phyloP scores from a whole-genome alignment of 2,888 invertebrate species.

The Calliopum simillimum region DNA sequence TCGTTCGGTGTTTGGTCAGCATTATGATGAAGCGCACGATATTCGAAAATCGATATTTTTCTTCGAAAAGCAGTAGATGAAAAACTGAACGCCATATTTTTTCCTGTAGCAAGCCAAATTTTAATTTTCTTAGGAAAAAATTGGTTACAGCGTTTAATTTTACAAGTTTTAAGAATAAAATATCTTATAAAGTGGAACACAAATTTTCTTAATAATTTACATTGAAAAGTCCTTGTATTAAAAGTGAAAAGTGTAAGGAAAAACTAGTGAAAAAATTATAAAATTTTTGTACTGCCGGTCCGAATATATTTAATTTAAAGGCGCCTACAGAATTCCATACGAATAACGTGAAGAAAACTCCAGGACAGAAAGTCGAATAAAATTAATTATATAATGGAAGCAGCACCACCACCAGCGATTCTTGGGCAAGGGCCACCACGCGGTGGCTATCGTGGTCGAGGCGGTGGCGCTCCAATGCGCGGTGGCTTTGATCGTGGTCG shows the following conservation, averaged over 20 bases:
- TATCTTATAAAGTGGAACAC: too few species aligned
- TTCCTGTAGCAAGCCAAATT: conserved; percentile 22
- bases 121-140: not conserved
- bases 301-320: too few species aligned
- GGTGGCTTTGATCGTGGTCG: conserved; percentile 65
- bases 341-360: too few species aligned
- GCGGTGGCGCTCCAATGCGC: conserved; percentile 61
- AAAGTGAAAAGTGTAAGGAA: too few species aligned
- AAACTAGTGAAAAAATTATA: not conserved
- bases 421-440: conserved; percentile 54
- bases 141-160: too few species aligned
- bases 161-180: too few species aligned
- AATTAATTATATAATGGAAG: conserved; percentile 53
- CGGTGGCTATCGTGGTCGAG: conserved; percentile 62
- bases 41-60: conserved; percentile 27
- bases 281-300: not conserved
- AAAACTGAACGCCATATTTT: conserved; percentile 31
- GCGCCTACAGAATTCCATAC: too few species aligned
- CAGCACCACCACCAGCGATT: conserved; percentile 54
- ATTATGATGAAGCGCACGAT: too few species aligned
- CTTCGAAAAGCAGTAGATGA: conserved; percentile 18
- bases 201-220: too few species aligned
- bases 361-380: not conserved
- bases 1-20: too few species aligned
- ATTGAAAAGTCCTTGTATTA: too few species aligned